phyloP scores from a whole-genome alignment of 2,797 vertebrate species.

The Acanthurus leucopareius region DNA sequence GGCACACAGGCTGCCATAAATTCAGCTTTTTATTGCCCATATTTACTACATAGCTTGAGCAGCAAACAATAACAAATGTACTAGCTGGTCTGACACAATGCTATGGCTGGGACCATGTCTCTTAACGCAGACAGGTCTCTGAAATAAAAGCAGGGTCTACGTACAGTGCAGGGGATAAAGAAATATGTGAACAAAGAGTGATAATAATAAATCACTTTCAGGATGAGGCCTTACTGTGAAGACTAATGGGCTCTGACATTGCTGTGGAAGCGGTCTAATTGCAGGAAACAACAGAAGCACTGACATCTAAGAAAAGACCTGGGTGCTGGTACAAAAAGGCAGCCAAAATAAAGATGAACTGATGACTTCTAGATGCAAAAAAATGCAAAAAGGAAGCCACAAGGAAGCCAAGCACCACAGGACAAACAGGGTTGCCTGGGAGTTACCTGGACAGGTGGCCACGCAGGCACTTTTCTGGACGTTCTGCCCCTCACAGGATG shows the following conservation, averaged over 20 bases:
- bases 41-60: slow-evolving; percentile 75
- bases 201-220: slow-evolving; percentile 65
- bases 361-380: slow-evolving; percentile 79
- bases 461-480: slow-evolving; percentile 99
- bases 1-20: slow-evolving; percentile 58
- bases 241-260: slow-evolving; percentile 61
- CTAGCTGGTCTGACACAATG: slow-evolving; percentile 60
- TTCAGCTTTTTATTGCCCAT: slow-evolving; percentile 73
- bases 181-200: slow-evolving; percentile 61
- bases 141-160: slow-evolving; percentile 57
- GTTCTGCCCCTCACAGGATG: slow-evolving; percentile 98
- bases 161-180: slow-evolving; percentile 53
- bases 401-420: slow-evolving; percentile 79
- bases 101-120: slow-evolving; percentile 53
- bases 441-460: slow-evolving; percentile 98
- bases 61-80: slow-evolving; percentile 74
- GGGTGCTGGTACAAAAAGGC: slow-evolving; percentile 60
- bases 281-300: slow-evolving; percentile 72
- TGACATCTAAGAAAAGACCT: slow-evolving; percentile 52
- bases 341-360: slow-evolving; percentile 75
- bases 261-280: slow-evolving; percentile 62
- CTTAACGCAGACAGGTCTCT: slow-evolving; percentile 65
- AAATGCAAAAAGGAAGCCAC: slow-evolving; percentile 77
- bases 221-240: slow-evolving; percentile 47
- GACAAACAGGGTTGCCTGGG: slow-evolving; percentile 78